Base-by-base conservation (phyloP, 2,888 invertebrate species). In the Catocala nupta region DNA sequence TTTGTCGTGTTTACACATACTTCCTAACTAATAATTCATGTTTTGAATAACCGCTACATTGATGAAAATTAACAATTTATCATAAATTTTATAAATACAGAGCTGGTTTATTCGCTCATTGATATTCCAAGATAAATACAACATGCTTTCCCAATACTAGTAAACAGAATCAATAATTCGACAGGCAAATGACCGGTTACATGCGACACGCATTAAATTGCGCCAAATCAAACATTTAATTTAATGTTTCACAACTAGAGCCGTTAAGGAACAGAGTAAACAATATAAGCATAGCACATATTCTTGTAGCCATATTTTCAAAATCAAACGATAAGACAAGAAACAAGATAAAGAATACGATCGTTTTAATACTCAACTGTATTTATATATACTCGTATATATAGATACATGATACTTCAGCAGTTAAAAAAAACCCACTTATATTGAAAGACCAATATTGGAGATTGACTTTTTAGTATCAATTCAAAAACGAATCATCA, bases 111-210 rank as follows among this genome's bases (percentile, higher is more conserved):
- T 25, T 50, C n/a, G 25, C 16, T 55, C 47, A 57, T 54, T 50
- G 42, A 49, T 39, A 50, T 53, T 47, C 43, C 63, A 63, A 65
- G 52, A 59, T 59, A 59, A 59, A 59, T 53, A 42, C 33, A 49
- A 42, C 12, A 47, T 48, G 16, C 33, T 25, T 39, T 3, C 16
- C 42, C 51, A 36, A n/a, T 42, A 47, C 16, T 52, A 8, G 58
- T 53, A 64, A 59, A 55, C 39, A 43, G 42, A 44, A 55, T 45
- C 36, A 25, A 55, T 48, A 55, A 55, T 48, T 13, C 48, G 48
- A 48, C n/a, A 47, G 16, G 47, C 11, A 16, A 47, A 47, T 33
- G 44, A n/a, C 43, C 49, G 10, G 43, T 11, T 43, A 11, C 7
- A 43, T 43, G 43, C 43, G 10, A 43, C 10, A 10, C 10, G 43